Evolutionary conservation across 2,888 invertebrate species (phyloP).

Genomic region (Heliconius ismenius): DNA sequence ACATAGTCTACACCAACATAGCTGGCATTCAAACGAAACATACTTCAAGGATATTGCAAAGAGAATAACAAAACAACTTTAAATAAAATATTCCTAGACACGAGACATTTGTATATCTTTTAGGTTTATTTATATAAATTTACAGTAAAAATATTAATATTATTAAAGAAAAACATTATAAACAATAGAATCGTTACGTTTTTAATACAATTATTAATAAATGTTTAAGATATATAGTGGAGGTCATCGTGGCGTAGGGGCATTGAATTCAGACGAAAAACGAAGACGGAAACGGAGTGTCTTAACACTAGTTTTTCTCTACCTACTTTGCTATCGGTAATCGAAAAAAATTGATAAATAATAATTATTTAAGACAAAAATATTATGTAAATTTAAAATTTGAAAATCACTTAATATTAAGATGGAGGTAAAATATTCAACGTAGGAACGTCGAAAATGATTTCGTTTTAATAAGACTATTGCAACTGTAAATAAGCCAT

Average conservation of each 20-base stretch:
- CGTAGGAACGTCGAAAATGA: background rate
- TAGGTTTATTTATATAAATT: no score
- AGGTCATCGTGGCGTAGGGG: no score
- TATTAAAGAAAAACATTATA: no score
- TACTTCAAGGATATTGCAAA: background rate
- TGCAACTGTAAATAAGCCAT: conserved; percentile 22
- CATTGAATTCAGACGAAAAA: no score
- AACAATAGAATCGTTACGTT: no score
- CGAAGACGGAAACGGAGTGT: no score
- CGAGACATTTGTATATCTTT: background rate
- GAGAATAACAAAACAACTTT: conserved; percentile 6
- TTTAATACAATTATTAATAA: no score
- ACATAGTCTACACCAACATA: conserved; percentile 11
- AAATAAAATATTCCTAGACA: background rate
- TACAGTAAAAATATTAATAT: no score
- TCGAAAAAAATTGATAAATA: no score
- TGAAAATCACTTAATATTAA: background rate
- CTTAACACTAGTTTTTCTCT: no score
- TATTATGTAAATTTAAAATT: background rate
- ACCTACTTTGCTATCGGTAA: no score
- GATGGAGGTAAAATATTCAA: background rate
- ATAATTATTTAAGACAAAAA: background rate
- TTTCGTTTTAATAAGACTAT: conserved; percentile 12
- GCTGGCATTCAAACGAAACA: background rate
- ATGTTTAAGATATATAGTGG: no score